These are phyloP conservation scores for Trematocara macrostoma DNA, from an alignment of 2,113 vertebrate species.

Conservation along the genomic window DNA sequence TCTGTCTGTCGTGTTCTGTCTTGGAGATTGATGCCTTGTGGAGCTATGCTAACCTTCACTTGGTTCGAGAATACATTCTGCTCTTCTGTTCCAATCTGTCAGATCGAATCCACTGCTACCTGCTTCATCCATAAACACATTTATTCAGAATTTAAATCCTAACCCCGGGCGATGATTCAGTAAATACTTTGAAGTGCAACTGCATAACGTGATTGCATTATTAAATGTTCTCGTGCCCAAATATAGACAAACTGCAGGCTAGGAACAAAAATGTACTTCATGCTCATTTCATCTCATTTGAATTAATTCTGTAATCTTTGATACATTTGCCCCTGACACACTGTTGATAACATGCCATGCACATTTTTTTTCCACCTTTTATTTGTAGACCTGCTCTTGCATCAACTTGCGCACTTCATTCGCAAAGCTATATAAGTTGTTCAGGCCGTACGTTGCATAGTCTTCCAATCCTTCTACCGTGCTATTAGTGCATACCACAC, in stretches of 20 bases:
- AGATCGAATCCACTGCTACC: constrained; percentile 59
- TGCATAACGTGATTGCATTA: constrained; percentile 66
- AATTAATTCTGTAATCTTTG: constrained; percentile 53
- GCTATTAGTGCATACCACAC: neutral
- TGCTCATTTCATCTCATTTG: constrained; percentile 54
- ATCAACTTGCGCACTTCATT: constrained; percentile 9
- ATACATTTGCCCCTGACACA: constrained; percentile 48
- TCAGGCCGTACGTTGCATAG: neutral
- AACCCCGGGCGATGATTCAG: constrained; percentile 57
- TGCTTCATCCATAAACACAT: constrained; percentile 68
- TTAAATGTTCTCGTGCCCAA: constrained; percentile 65
- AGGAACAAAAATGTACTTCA: constrained; percentile 61
- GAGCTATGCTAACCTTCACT: constrained; percentile 67
- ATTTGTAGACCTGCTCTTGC: constrained; percentile 29
- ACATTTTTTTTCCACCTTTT: neutral
- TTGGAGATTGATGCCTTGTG: constrained; percentile 57
- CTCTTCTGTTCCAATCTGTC: constrained; percentile 66
- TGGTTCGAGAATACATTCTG: constrained; percentile 45
- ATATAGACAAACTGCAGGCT: constrained; percentile 64
- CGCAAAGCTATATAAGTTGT: constrained; percentile 10
- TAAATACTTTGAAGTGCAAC: constrained; percentile 74
- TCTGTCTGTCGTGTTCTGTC: constrained; percentile 47
- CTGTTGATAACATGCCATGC: constrained; percentile 49
- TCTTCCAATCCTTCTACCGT: neutral
- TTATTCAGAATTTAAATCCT: constrained; percentile 70